phyloP scores from a whole-genome alignment of 2,113 vertebrate species.

The Haemorhous mexicanus region DNA sequence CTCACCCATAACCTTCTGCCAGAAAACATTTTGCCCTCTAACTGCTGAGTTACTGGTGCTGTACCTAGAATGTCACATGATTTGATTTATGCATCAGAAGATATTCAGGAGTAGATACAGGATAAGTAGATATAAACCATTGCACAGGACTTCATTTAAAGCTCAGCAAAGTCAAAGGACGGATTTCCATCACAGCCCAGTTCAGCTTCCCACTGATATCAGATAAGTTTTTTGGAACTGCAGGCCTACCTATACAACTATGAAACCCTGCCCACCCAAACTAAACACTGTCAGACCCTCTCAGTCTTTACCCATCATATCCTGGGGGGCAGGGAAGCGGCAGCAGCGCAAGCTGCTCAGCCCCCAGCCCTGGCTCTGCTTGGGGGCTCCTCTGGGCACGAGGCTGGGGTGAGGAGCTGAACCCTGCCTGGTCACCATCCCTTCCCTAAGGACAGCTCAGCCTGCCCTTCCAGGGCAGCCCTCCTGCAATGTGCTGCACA shows the following conservation, averaged over 20 bases:
- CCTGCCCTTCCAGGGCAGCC: background rate
- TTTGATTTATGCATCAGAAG: background rate
- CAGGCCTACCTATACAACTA: background rate
- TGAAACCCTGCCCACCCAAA: background rate
- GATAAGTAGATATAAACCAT: background rate
- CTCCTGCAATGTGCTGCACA: background rate
- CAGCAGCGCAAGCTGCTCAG: background rate
- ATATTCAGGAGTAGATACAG: background rate
- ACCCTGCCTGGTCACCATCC: background rate
- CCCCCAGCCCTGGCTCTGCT: background rate
- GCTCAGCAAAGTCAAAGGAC: background rate
- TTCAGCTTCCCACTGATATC: background rate
- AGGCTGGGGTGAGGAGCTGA: accelerated
- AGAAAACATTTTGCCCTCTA: background rate
- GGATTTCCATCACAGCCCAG: background rate
- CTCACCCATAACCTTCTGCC: background rate
- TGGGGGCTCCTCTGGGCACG: background rate
- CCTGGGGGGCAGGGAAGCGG: background rate
- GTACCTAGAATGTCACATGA: background rate
- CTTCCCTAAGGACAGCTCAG: background rate
- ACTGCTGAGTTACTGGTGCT: background rate
- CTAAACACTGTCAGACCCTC: background rate
- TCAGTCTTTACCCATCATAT: background rate
- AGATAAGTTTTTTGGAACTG: background rate
- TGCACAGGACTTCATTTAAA: background rate